Evolutionary conservation across 2,888 invertebrate species (phyloP).

Genomic region (Anorthoa munda): DNA sequence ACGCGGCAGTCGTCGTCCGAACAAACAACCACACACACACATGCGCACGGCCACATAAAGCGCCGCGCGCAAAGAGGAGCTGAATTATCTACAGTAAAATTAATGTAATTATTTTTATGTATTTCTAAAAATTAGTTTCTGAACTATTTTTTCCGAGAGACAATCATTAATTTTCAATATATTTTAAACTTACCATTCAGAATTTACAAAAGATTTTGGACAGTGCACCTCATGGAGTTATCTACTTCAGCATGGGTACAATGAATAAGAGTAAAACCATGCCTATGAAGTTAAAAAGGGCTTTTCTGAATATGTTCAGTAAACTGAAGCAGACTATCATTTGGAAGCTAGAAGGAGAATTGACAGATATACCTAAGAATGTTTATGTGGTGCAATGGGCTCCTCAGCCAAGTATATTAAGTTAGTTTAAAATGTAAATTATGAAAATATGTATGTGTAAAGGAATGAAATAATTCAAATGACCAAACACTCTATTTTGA

Average conservation of each 20-base stretch:
- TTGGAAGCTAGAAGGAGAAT: constrained; percentile 84
- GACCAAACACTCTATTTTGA: neutral
- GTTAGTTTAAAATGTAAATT: constrained; percentile 64
- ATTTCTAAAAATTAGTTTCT: too few relatives aligned
- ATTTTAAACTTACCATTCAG: constrained; percentile 35
- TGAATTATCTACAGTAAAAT: too few relatives aligned
- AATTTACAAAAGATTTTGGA: constrained; percentile 73
- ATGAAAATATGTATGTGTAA: neutral
- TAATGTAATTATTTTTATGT: too few relatives aligned
- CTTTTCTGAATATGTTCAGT: constrained; percentile 79
- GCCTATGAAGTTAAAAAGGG: constrained; percentile 73
- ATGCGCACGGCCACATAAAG: too few relatives aligned
- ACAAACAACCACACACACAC: too few relatives aligned
- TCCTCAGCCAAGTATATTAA: constrained; percentile 81
- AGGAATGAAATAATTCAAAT: neutral
- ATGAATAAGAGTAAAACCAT: constrained; percentile 78
- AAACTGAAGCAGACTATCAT: constrained; percentile 83
- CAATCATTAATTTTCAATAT: too few relatives aligned
- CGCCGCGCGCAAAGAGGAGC: too few relatives aligned
- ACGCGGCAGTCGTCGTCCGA: too few relatives aligned
- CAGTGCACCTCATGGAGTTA: constrained; percentile 81
- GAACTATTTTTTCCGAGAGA: too few relatives aligned
- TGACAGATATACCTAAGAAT: constrained; percentile 77
- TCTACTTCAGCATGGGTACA: constrained; percentile 88
- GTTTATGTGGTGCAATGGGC: constrained; percentile 83